Evolutionary conservation across 2,113 vertebrate genomes (phyloP), one percentile per base, ranked within the genome.

Genomic region (Microcebus tavaratra): DNA sequence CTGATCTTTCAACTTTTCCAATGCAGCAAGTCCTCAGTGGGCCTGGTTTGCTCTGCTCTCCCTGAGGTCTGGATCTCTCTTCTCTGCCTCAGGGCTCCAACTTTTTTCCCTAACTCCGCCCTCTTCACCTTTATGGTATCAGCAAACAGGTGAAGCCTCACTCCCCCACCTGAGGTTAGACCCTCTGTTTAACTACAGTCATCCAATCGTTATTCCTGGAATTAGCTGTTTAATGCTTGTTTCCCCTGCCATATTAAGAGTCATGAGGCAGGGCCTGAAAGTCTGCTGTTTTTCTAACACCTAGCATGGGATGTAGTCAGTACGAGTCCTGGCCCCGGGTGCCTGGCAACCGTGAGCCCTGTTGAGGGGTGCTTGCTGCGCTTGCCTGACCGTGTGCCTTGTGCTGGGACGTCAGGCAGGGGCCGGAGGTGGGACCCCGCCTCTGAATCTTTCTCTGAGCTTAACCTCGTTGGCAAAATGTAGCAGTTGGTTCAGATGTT

Each of bases 211-310:
- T 18, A 42, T 36, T 79, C 31, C 8, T 83, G 61, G 59, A 25
- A 29, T 73, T 61, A 25, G 21, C 67, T 79, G 42, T 81, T 86
- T n/a, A 8, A 42, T 63, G 68, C 50, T 36, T 85, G 36, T 83
- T 82, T 88, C 61, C 20, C 48, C 20, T 59, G 8, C 70, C 61
- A 45, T 55, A 73, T 34, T 83, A 83, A 90, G 86, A 84, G 42
- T 20, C 73, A 23, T 0, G 31, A 95, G 57, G 72, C n/a, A 63
- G 79, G 50, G 39, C 39, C 70, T 55, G 50, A 68, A 42, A 61
- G n/a, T 45, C 93, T 39, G 48, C 63, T 82, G 14, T 73, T 86
- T 88, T 45, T 29, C 55, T 20, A 5, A 91, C 70, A 84, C 36
- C 55, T 59, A 53, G 5, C 0, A 0, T 31, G 45, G 25, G 36